A percentile compares a stretch with the other conserved stretches of the same genome.
Conservation (phyloP, 2,888 invertebrate genomes). For the Cataglyphis livida region DNA sequence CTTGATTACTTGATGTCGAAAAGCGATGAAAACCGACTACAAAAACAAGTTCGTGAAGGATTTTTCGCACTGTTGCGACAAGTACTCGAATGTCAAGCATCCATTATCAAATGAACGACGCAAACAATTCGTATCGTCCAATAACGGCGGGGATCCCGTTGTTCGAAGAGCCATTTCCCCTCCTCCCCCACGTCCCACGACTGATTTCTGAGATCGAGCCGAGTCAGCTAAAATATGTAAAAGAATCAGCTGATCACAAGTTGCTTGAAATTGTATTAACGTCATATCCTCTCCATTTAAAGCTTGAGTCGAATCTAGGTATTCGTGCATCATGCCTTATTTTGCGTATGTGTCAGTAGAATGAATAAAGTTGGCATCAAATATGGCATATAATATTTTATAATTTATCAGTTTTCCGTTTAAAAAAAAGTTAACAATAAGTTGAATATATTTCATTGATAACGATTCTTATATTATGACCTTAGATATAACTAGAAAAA, state of each 20-base stretch:
- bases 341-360: too few relatives aligned
- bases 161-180: constrained; percentile 33
- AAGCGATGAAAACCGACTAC: constrained; percentile 34
- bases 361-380: too few relatives aligned
- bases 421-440: too few relatives aligned
- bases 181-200: constrained; percentile 15
- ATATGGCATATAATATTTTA: too few relatives aligned
- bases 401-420: too few relatives aligned
- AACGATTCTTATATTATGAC: too few relatives aligned
- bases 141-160: constrained; percentile 26
- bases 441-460: too few relatives aligned
- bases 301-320: neutral
- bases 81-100: constrained; percentile 14
- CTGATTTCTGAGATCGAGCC: neutral
- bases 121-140: constrained; percentile 19
- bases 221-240: constrained; percentile 22
- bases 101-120: constrained; percentile 17
- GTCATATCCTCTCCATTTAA: neutral
- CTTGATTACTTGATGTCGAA: neutral
- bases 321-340: neutral
- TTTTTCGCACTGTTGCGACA: constrained; percentile 7
- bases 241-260: constrained; percentile 59
- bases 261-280: constrained; percentile 16
- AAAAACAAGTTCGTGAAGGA: neutral
- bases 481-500: too few relatives aligned